phyloP scores from a whole-genome alignment of 2,888 invertebrate genomes.

The Oscheius sp. region DNA sequence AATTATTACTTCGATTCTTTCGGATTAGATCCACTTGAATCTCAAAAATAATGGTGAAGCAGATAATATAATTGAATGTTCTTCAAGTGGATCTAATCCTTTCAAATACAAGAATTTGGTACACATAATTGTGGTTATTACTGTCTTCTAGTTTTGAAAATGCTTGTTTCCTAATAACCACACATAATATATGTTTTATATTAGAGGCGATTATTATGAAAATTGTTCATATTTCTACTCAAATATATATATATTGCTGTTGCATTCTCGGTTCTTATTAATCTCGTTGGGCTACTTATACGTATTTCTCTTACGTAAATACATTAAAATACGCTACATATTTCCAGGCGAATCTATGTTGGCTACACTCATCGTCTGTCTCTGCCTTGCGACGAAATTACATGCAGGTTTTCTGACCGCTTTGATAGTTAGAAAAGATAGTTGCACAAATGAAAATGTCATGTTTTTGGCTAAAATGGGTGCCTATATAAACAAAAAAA shows the following conservation, averaged over 20 bases:
- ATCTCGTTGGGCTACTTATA: background rate
- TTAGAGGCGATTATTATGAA: constrained; percentile 31
- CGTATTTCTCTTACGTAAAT: background rate
- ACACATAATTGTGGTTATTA: too few species aligned
- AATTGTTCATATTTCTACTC: background rate
- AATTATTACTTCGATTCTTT: too few species aligned
- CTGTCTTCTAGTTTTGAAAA: too few species aligned
- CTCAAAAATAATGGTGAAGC: too few species aligned
- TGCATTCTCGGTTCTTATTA: constrained; percentile 18
- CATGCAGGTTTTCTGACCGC: constrained; percentile 25
- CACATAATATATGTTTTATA: constrained; percentile 32
- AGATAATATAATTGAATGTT: too few species aligned
- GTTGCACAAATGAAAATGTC: constrained; percentile 13
- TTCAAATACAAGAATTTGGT: too few species aligned
- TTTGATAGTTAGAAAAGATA: constrained; percentile 15
- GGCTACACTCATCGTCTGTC: background rate
- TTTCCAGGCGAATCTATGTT: background rate
- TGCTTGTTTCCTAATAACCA: constrained; percentile 33
- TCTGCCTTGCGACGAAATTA: constrained; percentile 19
- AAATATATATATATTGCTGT: constrained; percentile 15
- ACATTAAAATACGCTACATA: background rate
- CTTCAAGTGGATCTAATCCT: too few species aligned
- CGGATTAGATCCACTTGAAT: too few species aligned
- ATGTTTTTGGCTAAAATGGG: constrained; percentile 12
- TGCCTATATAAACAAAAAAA: background rate